A percentile compares a stretch with the other conserved stretches of the same genome.
Conservation (phyloP, 2,113 vertebrate genomes). For the Centrocercus urophasianus region DNA sequence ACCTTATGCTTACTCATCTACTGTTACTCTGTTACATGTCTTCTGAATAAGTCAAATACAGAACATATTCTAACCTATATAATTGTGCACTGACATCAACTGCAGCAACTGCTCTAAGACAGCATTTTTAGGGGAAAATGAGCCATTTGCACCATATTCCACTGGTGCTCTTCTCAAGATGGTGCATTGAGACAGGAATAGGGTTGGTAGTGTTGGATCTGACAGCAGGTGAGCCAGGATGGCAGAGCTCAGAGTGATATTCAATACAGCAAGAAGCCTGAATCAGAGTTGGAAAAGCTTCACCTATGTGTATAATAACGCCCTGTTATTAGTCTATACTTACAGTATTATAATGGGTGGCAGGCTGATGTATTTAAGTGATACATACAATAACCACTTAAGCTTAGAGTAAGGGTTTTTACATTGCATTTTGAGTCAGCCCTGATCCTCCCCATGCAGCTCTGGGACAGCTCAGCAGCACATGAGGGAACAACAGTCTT, state of each 20-base stretch:
- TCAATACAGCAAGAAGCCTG: background rate
- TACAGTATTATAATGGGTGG: background rate
- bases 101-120: background rate
- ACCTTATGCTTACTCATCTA: background rate
- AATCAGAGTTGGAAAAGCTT: background rate
- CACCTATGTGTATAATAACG: background rate
- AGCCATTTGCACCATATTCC: background rate
- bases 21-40: background rate
- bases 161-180: background rate
- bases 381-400: background rate
- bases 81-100: background rate
- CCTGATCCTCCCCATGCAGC: background rate
- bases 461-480: background rate
- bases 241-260: background rate
- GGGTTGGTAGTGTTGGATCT: background rate
- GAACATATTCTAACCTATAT: background rate
- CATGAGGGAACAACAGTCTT: background rate
- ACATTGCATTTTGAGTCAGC: background rate
- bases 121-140: background rate
- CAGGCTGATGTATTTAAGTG: background rate
- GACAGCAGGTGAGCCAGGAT: background rate
- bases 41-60: conserved; percentile 4
- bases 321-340: background rate
- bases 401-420: background rate
- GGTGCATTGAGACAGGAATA: background rate